Conservation (phyloP, 2,888 invertebrate species). For the Pherbina coryleti region DNA sequence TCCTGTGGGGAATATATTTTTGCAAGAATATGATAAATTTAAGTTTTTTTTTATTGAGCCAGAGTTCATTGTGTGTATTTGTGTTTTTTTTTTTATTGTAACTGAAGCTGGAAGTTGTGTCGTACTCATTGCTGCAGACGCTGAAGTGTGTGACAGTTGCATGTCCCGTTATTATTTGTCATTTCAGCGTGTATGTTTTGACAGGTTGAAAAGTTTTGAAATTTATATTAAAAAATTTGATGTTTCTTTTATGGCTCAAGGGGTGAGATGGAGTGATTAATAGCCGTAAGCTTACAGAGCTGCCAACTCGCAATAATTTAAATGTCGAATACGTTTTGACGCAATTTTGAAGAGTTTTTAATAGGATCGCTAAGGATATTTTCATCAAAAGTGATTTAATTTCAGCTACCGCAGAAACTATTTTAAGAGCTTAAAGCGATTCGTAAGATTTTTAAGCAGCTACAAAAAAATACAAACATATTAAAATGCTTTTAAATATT, state of each 20-base stretch:
- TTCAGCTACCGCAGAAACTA: too few relatives aligned
- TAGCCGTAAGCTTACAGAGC: neutral
- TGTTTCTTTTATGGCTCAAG: neutral
- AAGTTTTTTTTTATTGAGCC: constrained; percentile 30
- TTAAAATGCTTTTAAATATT: neutral
- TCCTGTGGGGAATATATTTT: constrained; percentile 24
- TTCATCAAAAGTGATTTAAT: too few relatives aligned
- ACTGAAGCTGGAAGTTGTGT: neutral
- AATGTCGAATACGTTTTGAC: too few relatives aligned
- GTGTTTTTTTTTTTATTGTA: constrained; percentile 13
- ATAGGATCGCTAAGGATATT: too few relatives aligned
- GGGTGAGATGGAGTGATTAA: neutral
- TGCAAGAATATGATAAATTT: constrained; percentile 43
- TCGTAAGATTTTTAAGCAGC: neutral
- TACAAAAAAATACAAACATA: neutral
- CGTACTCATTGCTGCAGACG: constrained; percentile 17
- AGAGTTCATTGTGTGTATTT: constrained; percentile 17
- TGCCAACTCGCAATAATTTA: too few relatives aligned
- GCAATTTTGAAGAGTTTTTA: too few relatives aligned
- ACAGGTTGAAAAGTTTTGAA: constrained; percentile 52
- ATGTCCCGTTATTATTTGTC: constrained; percentile 46
- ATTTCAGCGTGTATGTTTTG: constrained; percentile 50
- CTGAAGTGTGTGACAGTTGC: constrained; percentile 39
- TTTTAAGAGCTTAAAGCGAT: neutral
- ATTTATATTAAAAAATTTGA: constrained; percentile 50